These are phyloP conservation scores for Corythornis madagascariensis DNA, from an alignment of 2,113 vertebrate species.

Conservation along the genomic window DNA sequence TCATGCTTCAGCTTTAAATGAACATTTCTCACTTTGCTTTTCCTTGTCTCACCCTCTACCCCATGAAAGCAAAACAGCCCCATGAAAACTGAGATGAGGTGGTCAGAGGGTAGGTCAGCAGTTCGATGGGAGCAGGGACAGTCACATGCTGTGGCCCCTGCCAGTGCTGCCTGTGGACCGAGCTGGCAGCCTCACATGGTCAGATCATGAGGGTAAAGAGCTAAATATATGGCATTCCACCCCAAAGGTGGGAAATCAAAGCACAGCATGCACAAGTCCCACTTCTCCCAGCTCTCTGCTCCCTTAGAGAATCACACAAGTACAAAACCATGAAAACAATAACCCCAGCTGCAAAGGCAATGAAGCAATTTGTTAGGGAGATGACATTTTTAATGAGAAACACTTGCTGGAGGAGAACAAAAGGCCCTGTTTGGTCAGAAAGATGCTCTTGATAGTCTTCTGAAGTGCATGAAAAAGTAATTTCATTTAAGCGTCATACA, in stretches of 20 bases:
- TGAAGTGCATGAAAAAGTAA: constrained; percentile 89
- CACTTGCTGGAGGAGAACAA: constrained; percentile 87
- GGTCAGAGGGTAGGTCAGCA: neutral
- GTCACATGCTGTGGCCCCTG: fast-evolving
- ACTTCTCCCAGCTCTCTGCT: constrained; percentile 50
- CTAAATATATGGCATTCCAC: neutral
- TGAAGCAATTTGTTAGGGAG: constrained; percentile 86
- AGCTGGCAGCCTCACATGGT: neutral
- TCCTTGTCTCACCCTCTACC: neutral
- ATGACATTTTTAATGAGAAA: constrained; percentile 92
- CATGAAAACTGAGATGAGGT: neutral
- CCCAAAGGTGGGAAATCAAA: constrained; percentile 11
- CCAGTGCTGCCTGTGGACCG: fast-evolving
- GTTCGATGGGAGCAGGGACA: fast-evolving
- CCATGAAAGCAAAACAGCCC: neutral
- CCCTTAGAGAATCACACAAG: constrained; percentile 66
- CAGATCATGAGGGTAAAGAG: neutral
- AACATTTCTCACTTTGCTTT: neutral
- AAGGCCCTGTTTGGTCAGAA: constrained; percentile 77
- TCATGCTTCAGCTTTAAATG: neutral
- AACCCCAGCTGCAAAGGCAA: constrained; percentile 83
- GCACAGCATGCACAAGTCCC: neutral
- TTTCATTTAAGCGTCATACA: constrained; percentile 80
- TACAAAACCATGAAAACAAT: constrained; percentile 73
- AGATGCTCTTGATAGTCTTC: constrained; percentile 82